These are phyloP conservation scores for Anoplopoma fimbria DNA, from an alignment of 2,113 vertebrate species.

Conservation along the genomic window DNA sequence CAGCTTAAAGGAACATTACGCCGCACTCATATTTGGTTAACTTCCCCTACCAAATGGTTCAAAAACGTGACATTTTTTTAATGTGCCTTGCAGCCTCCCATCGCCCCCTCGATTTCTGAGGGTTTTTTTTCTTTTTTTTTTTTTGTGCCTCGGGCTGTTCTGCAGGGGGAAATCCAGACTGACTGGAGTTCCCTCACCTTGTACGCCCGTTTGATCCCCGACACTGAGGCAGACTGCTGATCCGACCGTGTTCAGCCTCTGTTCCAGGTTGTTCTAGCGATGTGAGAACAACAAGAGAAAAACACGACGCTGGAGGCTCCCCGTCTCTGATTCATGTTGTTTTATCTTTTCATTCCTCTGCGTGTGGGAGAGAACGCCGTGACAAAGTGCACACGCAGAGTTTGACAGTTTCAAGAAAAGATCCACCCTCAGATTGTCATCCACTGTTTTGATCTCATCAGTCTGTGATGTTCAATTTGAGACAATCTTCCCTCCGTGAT, in stretches of 20 bases:
- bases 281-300: constrained; percentile 43
- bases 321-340: constrained; percentile 52
- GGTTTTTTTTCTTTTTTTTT: not conserved
- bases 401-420: constrained; percentile 75
- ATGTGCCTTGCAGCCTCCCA: constrained; percentile 56
- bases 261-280: constrained; percentile 69
- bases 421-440: constrained; percentile 75
- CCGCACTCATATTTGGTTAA: constrained; percentile 82
- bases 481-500: constrained; percentile 25
- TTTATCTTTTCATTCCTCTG: constrained; percentile 50
- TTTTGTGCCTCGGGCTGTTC: constrained; percentile 55
- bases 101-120: constrained; percentile 57
- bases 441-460: constrained; percentile 66
- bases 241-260: constrained; percentile 41
- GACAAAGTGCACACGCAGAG: constrained; percentile 72
- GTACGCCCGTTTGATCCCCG: constrained; percentile 57
- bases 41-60: constrained; percentile 77
- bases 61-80: constrained; percentile 76
- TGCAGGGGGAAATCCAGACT: constrained; percentile 54
- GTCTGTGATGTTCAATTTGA: constrained; percentile 53
- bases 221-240: constrained; percentile 20
- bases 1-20: constrained; percentile 87
- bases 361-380: constrained; percentile 59
- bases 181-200: constrained; percentile 72
- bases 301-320: constrained; percentile 42